Conservation (phyloP, 2,888 invertebrate genomes). For the Rosalia funebris region DNA sequence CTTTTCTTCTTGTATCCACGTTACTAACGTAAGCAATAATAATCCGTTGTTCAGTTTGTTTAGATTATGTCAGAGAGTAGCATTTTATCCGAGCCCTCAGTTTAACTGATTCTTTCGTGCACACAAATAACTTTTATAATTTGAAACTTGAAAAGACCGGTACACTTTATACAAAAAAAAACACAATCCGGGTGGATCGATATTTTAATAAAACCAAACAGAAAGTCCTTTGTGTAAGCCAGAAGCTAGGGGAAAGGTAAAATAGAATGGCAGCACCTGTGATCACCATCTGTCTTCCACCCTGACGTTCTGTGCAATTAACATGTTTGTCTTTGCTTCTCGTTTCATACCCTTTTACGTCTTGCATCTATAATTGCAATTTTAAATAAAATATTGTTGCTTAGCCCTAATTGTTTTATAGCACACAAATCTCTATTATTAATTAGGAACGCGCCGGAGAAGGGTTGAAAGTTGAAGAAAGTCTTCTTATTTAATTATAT, state of each 20-base stretch:
- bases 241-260: slow-evolving; percentile 33
- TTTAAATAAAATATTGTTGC: slow-evolving; percentile 41
- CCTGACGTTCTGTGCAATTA: slow-evolving; percentile 58
- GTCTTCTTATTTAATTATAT: slow-evolving; percentile 49
- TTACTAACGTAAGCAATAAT: too few species aligned
- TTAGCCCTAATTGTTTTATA: slow-evolving; percentile 46
- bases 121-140: slow-evolving; percentile 19
- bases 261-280: slow-evolving; percentile 53
- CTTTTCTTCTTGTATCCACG: too few species aligned
- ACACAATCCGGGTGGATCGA: slow-evolving; percentile 25
- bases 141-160: slow-evolving; percentile 2
- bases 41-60: too few species aligned
- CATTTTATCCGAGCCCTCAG: too few species aligned
- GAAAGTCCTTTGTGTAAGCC: slow-evolving; percentile 24
- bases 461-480: slow-evolving; percentile 50
- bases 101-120: neutral
- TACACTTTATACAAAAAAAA: slow-evolving; percentile 22
- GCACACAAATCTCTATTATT: slow-evolving; percentile 53
- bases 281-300: slow-evolving; percentile 58
- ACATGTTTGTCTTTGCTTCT: slow-evolving; percentile 55
- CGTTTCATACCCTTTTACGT: slow-evolving; percentile 42
- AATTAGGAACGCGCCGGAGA: slow-evolving; percentile 48
- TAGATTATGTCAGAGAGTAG: too few species aligned
- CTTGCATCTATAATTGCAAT: slow-evolving; percentile 34
- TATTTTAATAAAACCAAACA: slow-evolving; percentile 32